phyloP scores from a whole-genome alignment of 2,797 vertebrate genomes.

The Steatocranus sp. region DNA sequence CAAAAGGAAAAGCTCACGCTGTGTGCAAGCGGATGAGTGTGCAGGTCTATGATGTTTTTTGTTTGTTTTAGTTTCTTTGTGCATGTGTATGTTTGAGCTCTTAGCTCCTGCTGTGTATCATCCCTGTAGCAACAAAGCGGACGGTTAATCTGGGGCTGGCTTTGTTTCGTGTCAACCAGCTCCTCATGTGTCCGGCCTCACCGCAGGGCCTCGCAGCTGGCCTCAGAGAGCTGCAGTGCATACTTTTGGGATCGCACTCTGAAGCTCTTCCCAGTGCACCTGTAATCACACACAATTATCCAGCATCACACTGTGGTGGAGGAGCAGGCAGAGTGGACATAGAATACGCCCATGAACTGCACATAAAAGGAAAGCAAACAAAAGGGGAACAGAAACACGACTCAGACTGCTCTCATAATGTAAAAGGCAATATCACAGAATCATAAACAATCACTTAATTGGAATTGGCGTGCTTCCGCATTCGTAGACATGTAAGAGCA shows the following conservation, averaged over 20 bases:
- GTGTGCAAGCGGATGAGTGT: slow-evolving; percentile 5
- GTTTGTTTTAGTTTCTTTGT: slow-evolving; percentile 51
- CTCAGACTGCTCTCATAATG: neutral
- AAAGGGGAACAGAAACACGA: neutral
- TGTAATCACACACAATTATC: slow-evolving; percentile 61
- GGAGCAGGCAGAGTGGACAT: neutral
- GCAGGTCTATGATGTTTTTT: neutral
- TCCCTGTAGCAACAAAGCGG: slow-evolving; percentile 46
- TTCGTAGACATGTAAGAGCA: neutral
- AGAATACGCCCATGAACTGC: neutral
- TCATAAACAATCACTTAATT: slow-evolving; percentile 7
- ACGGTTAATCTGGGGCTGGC: slow-evolving; percentile 13
- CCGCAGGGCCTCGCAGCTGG: slow-evolving; percentile 16
- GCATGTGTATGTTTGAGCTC: slow-evolving; percentile 16
- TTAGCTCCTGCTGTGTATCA: slow-evolving; percentile 23
- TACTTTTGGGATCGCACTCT: slow-evolving; percentile 15
- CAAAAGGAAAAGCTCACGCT: slow-evolving; percentile 22
- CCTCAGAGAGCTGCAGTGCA: slow-evolving; percentile 2
- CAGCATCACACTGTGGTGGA: slow-evolving; percentile 23
- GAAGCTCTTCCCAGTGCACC: slow-evolving; percentile 42
- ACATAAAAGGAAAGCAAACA: slow-evolving; percentile 39
- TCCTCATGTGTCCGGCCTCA: slow-evolving; percentile 21
- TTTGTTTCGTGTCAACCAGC: slow-evolving; percentile 25
- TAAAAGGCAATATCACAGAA: neutral
- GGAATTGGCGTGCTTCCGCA: neutral